Conservation (phyloP, 2,113 vertebrate species). For the Edolisoma coerulescens region DNA sequence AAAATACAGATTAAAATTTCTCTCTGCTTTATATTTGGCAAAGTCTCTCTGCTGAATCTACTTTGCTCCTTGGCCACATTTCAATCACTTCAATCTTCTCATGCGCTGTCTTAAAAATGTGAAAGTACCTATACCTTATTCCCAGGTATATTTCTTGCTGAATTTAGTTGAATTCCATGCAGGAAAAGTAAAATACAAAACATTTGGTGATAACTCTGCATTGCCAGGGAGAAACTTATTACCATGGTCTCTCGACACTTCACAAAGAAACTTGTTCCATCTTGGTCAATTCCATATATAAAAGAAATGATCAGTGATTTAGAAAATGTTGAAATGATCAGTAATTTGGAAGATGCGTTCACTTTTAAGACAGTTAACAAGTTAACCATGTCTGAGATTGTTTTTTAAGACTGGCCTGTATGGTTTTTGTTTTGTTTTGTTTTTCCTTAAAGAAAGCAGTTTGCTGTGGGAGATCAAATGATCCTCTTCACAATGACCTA, state of each 20-base stretch:
- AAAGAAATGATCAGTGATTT: not conserved
- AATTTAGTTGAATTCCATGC: not conserved
- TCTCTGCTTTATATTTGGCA: not conserved
- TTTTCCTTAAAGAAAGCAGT: not conserved
- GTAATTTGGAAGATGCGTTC: not conserved
- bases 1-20: not conserved
- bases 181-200: not conserved
- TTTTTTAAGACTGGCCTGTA: not conserved
- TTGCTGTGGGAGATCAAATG: not conserved
- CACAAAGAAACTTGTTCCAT: not conserved
- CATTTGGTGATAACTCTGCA: not conserved
- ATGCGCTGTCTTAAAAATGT: not conserved
- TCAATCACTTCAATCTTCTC: not conserved
- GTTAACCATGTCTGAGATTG: not conserved
- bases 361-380: not conserved
- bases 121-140: not conserved
- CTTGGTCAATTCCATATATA: not conserved
- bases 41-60: not conserved
- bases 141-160: not conserved
- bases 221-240: not conserved
- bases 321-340: not conserved
- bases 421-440: not conserved
- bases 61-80: not conserved
- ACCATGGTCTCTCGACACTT: not conserved
- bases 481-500: not conserved